A percentile compares a stretch with the other conserved stretches of the same genome.
Conservation (phyloP, 2,113 vertebrate genomes). For the Tetrao urogallus region DNA sequence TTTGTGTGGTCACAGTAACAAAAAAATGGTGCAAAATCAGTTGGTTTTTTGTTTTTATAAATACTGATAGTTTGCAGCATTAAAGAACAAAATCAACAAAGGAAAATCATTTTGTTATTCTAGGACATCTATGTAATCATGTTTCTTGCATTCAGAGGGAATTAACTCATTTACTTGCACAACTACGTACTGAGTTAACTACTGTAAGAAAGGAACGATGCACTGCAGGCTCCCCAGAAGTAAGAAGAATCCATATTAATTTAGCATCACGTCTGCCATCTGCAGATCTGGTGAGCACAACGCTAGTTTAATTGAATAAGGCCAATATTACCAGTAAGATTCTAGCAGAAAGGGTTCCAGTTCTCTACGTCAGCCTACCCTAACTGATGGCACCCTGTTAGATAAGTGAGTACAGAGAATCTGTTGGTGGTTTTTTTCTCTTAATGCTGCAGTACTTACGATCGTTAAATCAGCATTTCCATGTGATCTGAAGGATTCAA, state of each 20-base stretch:
- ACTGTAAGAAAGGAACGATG: constrained; percentile 56
- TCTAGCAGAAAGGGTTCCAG: constrained; percentile 60
- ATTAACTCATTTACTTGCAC: constrained; percentile 53
- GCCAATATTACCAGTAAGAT: constrained; percentile 59
- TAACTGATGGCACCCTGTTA: constrained; percentile 71
- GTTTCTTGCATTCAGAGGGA: constrained; percentile 42
- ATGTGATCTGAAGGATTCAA: constrained; percentile 82
- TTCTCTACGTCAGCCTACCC: constrained; percentile 51
- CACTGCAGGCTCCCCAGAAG: constrained; percentile 54
- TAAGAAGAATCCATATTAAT: constrained; percentile 45
- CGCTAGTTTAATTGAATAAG: constrained; percentile 63
- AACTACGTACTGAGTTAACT: constrained; percentile 61
- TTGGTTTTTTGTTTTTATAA: constrained; percentile 71
- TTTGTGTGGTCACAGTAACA: constrained; percentile 80
- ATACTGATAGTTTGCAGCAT: constrained; percentile 82
- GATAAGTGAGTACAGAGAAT: constrained; percentile 74
- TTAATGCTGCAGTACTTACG: constrained; percentile 79
- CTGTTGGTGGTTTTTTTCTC: constrained; percentile 53
- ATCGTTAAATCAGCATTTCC: constrained; percentile 82
- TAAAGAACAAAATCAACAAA: constrained; percentile 73
- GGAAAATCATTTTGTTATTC: constrained; percentile 42
- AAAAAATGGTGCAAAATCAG: constrained; percentile 81
- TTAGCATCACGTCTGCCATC: constrained; percentile 58
- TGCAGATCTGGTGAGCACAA: constrained; percentile 53
- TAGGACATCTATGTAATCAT: constrained; percentile 45